Conservation (phyloP, 2,888 invertebrate species). For the Villa cingulata region DNA sequence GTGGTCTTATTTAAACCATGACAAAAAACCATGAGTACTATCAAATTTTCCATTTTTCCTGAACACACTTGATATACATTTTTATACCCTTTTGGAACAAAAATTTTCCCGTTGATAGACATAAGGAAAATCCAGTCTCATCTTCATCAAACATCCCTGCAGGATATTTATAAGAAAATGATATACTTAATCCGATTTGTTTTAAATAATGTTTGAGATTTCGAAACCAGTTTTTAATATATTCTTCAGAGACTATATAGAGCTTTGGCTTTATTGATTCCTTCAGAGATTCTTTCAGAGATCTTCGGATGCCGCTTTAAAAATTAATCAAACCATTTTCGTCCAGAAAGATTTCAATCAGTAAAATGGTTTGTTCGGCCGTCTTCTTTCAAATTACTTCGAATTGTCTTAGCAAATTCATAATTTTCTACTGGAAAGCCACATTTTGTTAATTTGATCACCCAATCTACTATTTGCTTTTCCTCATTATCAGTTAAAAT, state of each 20-base stretch:
- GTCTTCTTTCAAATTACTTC: neutral
- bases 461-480: neutral
- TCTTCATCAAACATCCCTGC: neutral
- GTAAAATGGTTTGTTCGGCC: neutral
- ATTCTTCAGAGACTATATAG: neutral
- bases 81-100: neutral
- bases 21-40: conserved; percentile 6
- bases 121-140: neutral
- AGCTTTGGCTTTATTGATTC: too few relatives aligned
- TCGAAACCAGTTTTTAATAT: neutral
- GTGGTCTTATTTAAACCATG: conserved; percentile 4
- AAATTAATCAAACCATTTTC: neutral
- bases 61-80: neutral
- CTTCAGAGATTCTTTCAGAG: neutral
- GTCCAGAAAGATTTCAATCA: neutral
- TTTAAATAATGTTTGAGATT: neutral
- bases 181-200: neutral
- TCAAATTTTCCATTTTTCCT: conserved; percentile 5
- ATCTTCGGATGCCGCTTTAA: neutral
- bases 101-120: neutral
- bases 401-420: neutral
- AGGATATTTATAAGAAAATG: neutral
- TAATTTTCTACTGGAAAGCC: neutral
- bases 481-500: neutral
- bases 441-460: neutral